Conservation (phyloP, 1,140 invertebrate genomes). For the Elysia chlorotica region DNA sequence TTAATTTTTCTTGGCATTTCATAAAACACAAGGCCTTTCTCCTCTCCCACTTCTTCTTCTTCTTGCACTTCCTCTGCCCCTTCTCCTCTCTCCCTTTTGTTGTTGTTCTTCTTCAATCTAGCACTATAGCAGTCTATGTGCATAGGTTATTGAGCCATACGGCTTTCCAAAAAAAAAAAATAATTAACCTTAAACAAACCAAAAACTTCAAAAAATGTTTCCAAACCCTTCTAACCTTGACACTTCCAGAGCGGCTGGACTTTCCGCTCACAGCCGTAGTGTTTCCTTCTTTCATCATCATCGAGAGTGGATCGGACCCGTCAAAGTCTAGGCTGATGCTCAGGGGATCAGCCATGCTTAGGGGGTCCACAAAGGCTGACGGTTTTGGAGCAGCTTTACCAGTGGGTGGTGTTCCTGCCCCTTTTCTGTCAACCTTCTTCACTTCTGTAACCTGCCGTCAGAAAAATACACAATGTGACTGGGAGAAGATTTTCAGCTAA, state of each 20-base stretch:
- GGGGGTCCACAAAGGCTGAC: conserved; percentile 65
- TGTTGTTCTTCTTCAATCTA: too few species aligned
- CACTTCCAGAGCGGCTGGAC: conserved; percentile 10
- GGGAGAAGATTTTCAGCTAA: neutral
- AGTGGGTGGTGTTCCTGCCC: conserved; percentile 28
- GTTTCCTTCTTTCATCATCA: conserved; percentile 38
- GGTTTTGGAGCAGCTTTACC: conserved; percentile 18
- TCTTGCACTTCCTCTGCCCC: too few species aligned
- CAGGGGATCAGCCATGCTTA: conserved; percentile 61
- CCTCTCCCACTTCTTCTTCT: too few species aligned
- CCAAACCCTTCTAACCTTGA: conserved; percentile 14
- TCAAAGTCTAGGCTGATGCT: conserved; percentile 59
- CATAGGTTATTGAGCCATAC: too few species aligned
- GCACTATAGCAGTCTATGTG: too few species aligned
- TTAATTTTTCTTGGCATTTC: too few species aligned
- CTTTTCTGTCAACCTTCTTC: conserved; percentile 41
- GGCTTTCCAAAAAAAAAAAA: too few species aligned
- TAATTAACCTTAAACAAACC: neutral
- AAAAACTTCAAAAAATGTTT: neutral
- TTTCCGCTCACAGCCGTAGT: conserved; percentile 17
- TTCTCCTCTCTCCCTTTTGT: too few species aligned
- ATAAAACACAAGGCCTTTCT: too few species aligned
- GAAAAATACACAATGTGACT: neutral
- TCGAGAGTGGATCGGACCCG: conserved; percentile 64
- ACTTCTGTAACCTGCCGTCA: conserved; percentile 61